Evolutionary conservation across 2,113 vertebrate species (phyloP), one percentile per base, ranked within the genome.

Genomic region (Tricholaema leucomelas): DNA sequence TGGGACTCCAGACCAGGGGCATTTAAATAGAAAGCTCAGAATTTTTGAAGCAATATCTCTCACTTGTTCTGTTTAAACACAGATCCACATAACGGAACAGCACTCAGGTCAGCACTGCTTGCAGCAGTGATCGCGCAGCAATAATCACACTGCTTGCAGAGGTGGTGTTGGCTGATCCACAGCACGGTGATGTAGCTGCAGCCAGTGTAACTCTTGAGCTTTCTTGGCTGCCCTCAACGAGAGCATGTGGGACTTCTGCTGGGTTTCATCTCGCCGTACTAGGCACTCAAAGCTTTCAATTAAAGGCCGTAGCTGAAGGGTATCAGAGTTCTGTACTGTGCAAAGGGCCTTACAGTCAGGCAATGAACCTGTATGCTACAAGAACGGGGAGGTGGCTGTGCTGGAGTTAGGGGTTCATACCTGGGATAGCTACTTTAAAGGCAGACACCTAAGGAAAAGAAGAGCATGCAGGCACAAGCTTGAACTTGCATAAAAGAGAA

Each of bases 251-350:
- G 44, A 19, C 2, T 72, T 88, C 54, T 11, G 2, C 3, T 0
- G 2, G 61, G 21, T 33, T 91, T 42, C 15, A 25, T 25, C 27
- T 52, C 52, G 38, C 13, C 15, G 1, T 46, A 12, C n/a, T 6
- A 60, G 42, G 14, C 19, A 76, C 4, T 13, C 16, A 33, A 44
- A 80, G 8, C 24, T 12, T 76, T 52, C 28, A 52, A 1, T 15
- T 24, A 4, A 67, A 60, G 63, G 38, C 59, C 4, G 3, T 6
- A 11, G 16, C 6, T 55, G 77, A 30, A 25, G 40, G 10, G 6
- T 0, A 1, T 3, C 16, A 14, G 9, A 16, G 19, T 3, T 70
- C 14, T 0, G 1, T 7, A 1, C 5, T 1, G 1, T n/a, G 27
- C 52, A 16, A 20, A 78, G 15, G 7, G 8, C 15, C 21, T 27